A percentile compares a stretch with the other conserved stretches of the same genome.
These are phyloP conservation scores for Puma concolor DNA, from an alignment of 2,113 vertebrate genomes.

Conservation along the genomic window DNA sequence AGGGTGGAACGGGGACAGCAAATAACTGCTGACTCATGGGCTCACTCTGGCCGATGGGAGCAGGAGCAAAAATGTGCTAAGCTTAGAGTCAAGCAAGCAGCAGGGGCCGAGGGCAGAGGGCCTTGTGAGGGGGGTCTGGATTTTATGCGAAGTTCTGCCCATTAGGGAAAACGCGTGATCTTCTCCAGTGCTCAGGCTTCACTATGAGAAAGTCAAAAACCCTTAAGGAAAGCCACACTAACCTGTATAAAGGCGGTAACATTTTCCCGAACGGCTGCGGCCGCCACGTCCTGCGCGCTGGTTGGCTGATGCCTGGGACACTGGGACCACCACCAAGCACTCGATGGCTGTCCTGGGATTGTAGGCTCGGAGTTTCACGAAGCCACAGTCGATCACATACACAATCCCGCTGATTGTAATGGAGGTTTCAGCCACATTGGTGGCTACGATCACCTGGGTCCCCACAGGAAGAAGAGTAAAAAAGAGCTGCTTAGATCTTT, in stretches of 20 bases:
- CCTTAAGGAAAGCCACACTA: not conserved
- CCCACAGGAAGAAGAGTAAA: not conserved
- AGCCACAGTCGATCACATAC: constrained; percentile 97
- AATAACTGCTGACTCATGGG: not conserved
- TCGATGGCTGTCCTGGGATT: constrained; percentile 96
- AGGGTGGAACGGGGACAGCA: not conserved
- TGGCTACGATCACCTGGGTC: constrained; percentile 95
- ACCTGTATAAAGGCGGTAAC: constrained; percentile 97
- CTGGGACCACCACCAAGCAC: constrained; percentile 95
- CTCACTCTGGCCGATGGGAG: not conserved
- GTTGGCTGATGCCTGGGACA: constrained; percentile 96
- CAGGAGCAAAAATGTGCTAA: not conserved
- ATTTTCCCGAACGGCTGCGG: constrained; percentile 95
- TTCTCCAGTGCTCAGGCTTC: not conserved
- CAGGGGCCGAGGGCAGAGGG: not conserved
- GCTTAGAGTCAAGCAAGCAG: not conserved
- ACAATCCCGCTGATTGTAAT: constrained; percentile 95
- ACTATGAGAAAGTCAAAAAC: not conserved
- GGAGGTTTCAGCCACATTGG: constrained; percentile 98
- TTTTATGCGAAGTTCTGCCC: accelerated
- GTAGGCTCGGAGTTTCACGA: constrained; percentile 97
- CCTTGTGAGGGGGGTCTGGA: accelerated
- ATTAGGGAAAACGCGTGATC: not conserved
- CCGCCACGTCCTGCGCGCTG: constrained; percentile 96
- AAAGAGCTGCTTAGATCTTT: not conserved